Evolutionary conservation across 2,888 invertebrate genomes (phyloP).

Genomic region (Artemia sinica): DNA sequence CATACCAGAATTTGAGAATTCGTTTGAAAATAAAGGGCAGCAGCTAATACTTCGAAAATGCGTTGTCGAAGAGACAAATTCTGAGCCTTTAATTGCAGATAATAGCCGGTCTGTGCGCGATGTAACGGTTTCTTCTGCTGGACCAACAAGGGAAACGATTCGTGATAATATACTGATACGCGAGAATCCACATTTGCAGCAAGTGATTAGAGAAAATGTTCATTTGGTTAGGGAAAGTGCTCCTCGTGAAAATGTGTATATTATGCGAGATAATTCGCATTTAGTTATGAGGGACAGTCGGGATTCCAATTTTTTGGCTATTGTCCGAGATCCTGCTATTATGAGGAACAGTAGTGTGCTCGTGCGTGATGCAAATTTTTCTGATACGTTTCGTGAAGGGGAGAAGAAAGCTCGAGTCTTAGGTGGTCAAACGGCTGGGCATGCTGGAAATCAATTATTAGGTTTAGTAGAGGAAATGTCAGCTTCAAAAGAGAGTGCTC

Average conservation of each 20-base stretch:
- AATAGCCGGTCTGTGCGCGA: neutral
- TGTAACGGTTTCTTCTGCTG: neutral
- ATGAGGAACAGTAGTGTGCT: neutral
- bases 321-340: slow-evolving; percentile 2
- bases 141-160: neutral
- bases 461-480: neutral
- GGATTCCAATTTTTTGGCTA: neutral
- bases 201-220: slow-evolving; percentile 13
- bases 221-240: neutral
- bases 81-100: neutral
- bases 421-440: neutral
- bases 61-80: neutral
- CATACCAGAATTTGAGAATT: neutral
- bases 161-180: slow-evolving; percentile 5
- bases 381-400: neutral
- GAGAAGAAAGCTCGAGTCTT: neutral
- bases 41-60: slow-evolving; percentile 1
- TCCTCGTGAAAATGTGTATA: neutral
- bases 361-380: neutral
- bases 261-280: neutral
- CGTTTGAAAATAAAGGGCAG: neutral
- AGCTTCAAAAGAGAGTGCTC: neutral
- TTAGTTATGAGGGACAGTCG: slow-evolving; percentile 1
- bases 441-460: neutral
- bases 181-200: slow-evolving; percentile 5